Evolutionary conservation across 2,888 invertebrate genomes (phyloP).

Genomic region (Ethmia dodecea): DNA sequence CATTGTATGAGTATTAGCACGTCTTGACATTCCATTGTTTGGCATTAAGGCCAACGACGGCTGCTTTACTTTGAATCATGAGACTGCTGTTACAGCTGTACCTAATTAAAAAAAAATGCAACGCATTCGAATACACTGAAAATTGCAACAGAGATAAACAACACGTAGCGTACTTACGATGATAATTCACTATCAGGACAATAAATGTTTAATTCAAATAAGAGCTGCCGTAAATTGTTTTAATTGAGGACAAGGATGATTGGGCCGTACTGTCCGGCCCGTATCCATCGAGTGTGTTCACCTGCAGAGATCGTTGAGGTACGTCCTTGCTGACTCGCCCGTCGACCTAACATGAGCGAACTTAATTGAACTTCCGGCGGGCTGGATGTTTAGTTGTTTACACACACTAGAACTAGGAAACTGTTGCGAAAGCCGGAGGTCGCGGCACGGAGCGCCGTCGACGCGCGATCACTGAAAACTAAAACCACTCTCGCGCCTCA

Average conservation of each 20-base stretch:
- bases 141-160: background rate
- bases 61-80: background rate
- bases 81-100: too few species aligned
- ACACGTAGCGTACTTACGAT: background rate
- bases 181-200: conserved; percentile 29
- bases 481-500: conserved; percentile 55
- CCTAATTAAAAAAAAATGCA: background rate
- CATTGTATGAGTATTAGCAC: conserved; percentile 1
- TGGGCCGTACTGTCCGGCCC: conserved; percentile 32
- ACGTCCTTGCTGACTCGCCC: conserved; percentile 30
- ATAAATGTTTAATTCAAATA: conserved; percentile 53
- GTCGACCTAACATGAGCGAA: conserved; percentile 33
- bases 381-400: conserved; percentile 34
- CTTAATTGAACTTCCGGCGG: conserved; percentile 44
- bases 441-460: conserved; percentile 63
- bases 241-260: conserved; percentile 72
- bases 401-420: conserved; percentile 61
- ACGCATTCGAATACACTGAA: too few species aligned
- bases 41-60: conserved; percentile 5
- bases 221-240: conserved; percentile 60
- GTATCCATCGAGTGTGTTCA: conserved; percentile 39
- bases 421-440: conserved; percentile 56
- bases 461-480: conserved; percentile 71
- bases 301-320: conserved; percentile 33
- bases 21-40: conserved; percentile 6